Percentiles rank a stretch among this genome's conserved stretches.
These are phyloP conservation scores for Loripinus fragilis DNA, from an alignment of 2,888 invertebrate genomes.

Conservation along the genomic window DNA sequence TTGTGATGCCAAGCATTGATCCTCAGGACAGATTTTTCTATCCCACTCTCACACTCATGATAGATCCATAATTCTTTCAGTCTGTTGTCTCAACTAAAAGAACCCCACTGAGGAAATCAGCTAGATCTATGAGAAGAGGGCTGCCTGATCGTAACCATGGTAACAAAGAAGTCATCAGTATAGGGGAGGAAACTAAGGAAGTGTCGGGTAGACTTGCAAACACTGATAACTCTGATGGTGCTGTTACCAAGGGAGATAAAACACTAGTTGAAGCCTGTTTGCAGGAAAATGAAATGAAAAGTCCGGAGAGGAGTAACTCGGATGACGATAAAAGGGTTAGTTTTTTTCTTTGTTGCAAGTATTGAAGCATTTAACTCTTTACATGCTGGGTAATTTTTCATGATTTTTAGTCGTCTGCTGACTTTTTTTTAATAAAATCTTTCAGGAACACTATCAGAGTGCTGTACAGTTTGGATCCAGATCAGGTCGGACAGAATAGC, in stretches of 20 bases:
- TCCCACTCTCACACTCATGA: too few relatives aligned
- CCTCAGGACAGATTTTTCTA: too few relatives aligned
- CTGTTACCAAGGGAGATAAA: conserved; percentile 1
- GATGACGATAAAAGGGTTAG: conserved; percentile 48
- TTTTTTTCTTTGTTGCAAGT: too few relatives aligned
- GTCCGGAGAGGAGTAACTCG: conserved; percentile 29
- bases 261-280: neutral
- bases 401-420: too few relatives aligned
- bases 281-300: conserved; percentile 7
- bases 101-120: conserved; percentile 59
- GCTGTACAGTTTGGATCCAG: too few relatives aligned
- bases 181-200: neutral
- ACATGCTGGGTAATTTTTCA: too few relatives aligned
- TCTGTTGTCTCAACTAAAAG: conserved; percentile 62
- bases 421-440: too few relatives aligned
- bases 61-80: too few relatives aligned
- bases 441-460: too few relatives aligned
- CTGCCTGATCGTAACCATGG: conserved; percentile 19
- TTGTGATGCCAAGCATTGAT: too few relatives aligned
- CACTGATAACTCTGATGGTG: neutral
- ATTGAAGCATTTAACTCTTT: too few relatives aligned
- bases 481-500: too few relatives aligned
- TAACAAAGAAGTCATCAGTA: neutral
- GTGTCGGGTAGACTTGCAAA: neutral
- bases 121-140: conserved; percentile 47